Percentiles rank a stretch among this genome's conserved stretches.
Conservation (phyloP, 2,113 vertebrate species). For the Apodemus speciosus region DNA sequence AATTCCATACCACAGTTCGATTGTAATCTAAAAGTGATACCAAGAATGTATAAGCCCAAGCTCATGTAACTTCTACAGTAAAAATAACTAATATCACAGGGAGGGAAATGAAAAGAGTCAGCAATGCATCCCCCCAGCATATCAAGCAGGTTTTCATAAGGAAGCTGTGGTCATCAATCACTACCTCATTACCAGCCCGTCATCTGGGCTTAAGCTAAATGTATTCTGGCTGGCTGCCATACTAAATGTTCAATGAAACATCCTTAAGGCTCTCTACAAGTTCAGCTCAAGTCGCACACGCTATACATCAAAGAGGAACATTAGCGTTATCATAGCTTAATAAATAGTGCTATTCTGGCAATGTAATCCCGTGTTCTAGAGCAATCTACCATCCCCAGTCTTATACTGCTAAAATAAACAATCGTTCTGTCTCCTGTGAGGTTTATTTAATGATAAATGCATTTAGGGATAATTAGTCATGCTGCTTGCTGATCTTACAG, state of each 20-base stretch:
- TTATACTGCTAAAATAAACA: slow-evolving; percentile 90
- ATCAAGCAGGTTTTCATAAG: slow-evolving; percentile 90
- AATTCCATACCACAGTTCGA: slow-evolving; percentile 71
- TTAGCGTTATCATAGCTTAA: slow-evolving; percentile 90
- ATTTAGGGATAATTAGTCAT: slow-evolving; percentile 84
- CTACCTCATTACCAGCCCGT: slow-evolving; percentile 92
- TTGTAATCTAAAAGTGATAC: slow-evolving; percentile 79
- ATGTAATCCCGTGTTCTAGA: slow-evolving; percentile 86
- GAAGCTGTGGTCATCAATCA: slow-evolving; percentile 92
- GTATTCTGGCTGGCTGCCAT: slow-evolving; percentile 92
- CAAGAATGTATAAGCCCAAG: slow-evolving; percentile 78
- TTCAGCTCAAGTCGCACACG: slow-evolving; percentile 89
- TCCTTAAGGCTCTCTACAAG: slow-evolving; percentile 91
- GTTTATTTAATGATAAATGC: slow-evolving; percentile 89
- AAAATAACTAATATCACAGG: slow-evolving; percentile 84
- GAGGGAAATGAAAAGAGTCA: slow-evolving; percentile 86
- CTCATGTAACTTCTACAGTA: slow-evolving; percentile 77
- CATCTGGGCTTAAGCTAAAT: slow-evolving; percentile 91
- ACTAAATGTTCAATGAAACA: slow-evolving; percentile 91
- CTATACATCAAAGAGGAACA: slow-evolving; percentile 90
- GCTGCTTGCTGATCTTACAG: slow-evolving; percentile 65
- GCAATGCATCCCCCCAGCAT: slow-evolving; percentile 88
- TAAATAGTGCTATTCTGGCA: slow-evolving; percentile 89
- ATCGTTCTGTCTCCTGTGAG: slow-evolving; percentile 86
- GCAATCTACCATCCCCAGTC: slow-evolving; percentile 86